Evolutionary conservation across 2,113 vertebrate genomes (phyloP).

Genomic region (Donacobius atricapilla): DNA sequence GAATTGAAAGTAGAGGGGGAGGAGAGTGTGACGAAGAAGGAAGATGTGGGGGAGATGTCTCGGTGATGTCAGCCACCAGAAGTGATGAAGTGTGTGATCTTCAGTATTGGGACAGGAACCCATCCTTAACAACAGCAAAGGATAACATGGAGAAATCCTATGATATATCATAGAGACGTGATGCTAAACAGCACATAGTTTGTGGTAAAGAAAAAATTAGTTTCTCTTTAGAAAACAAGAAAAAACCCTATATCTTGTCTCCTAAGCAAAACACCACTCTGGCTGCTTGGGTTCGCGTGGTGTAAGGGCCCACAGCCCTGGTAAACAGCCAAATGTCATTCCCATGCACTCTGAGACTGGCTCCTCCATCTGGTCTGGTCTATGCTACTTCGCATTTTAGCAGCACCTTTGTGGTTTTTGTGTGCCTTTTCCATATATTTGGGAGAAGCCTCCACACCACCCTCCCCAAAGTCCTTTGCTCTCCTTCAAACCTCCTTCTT

Average conservation of each 20-base stretch:
- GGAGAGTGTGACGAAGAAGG: not conserved
- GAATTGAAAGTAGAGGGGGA: conserved; percentile 46
- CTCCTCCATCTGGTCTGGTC: not conserved
- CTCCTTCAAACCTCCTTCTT: not conserved
- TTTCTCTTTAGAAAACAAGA: not conserved
- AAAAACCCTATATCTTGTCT: not conserved
- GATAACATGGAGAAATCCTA: not conserved
- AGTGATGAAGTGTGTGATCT: not conserved
- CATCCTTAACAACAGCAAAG: not conserved
- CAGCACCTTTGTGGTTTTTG: not conserved
- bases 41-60: rapidly evolving
- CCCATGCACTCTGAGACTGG: rapidly evolving
- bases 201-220: not conserved
- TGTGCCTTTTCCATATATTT: not conserved
- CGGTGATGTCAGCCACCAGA: not conserved
- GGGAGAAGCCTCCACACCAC: not conserved
- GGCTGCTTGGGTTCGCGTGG: not conserved
- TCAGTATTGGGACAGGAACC: not conserved
- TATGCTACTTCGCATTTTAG: not conserved
- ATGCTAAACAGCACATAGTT: not conserved
- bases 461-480: not conserved
- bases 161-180: not conserved
- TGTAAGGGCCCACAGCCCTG: not conserved
- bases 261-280: not conserved
- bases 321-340: not conserved